Evolutionary conservation across 2,113 vertebrate genomes (phyloP), one percentile per base, ranked within the genome.

Genomic region (Pomatostomus ruficeps): DNA sequence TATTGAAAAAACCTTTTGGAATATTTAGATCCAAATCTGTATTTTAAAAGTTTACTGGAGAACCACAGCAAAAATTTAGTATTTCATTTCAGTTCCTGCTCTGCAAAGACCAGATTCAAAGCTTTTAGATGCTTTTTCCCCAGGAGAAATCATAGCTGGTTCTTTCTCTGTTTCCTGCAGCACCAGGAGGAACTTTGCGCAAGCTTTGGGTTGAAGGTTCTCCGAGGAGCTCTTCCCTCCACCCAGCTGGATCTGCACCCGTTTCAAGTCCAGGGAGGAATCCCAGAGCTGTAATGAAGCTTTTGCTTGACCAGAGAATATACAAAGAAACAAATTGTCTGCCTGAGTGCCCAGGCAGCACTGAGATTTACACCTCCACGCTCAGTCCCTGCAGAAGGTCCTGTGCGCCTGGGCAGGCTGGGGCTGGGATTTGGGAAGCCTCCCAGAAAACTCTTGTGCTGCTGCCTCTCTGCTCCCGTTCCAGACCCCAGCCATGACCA

Each of bases 401-500:
- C 57, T 6, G 14, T 3, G 54, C 12, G 36, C 67, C 68, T 65
- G 29, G 38, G 42, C 68, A 45, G 71, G 55, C 0, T 48, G 51
- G 35, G 42, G 45, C 31, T 33, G 93, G 82, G 80, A 75, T 94
- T 92, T 97, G 78, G 89, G 96, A 96, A 85, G 33, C 89, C 93
- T 96, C 92, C 90, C 92, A 75, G 88, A 96, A 96, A 97, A 35
- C 78, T 74, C 92, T 49, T 8, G 35, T 31, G 88, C 38, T 55
- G 81, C 95, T 94, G 88, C 91, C 88, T 76, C 93, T 91, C 63
- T 84, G 78, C 79, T 92, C 93, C 77, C 79, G 88, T 72, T 58
- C 76, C 93, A 79, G 93, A 57, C 93, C 86, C 95, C 72, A 21
- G 93, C 89, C 87, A 73, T 67, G 95, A 93, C 93, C 96, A 96